Conservation (phyloP, 2,113 vertebrate species). For the Dicerorhinus sumatrensis region DNA sequence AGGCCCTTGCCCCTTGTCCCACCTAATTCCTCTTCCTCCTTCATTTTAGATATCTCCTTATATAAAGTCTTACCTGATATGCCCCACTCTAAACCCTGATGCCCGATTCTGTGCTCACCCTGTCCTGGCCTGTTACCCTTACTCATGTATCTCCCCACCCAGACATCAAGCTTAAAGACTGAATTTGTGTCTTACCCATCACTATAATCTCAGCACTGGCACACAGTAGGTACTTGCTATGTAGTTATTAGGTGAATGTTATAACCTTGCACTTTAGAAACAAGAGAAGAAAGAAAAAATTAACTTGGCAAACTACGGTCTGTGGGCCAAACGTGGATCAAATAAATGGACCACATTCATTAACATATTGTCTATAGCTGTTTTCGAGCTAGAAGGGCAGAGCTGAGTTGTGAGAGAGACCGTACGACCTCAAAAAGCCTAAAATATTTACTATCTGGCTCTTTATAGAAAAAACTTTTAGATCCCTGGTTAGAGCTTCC, state of each 20-base stretch:
- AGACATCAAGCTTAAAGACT: not conserved
- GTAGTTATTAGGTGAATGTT: not conserved
- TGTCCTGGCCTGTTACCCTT: not conserved
- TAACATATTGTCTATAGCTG: not conserved
- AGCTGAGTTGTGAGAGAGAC: not conserved
- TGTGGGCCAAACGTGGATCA: not conserved
- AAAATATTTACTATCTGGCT: not conserved
- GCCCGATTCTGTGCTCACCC: not conserved
- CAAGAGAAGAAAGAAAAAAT: not conserved
- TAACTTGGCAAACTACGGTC: not conserved
- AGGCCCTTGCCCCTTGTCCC: not conserved
- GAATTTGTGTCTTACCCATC: not conserved
- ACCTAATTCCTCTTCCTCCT: not conserved
- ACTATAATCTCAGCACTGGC: not conserved
- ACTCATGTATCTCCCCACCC: not conserved
- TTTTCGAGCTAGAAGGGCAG: not conserved
- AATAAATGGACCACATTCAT: not conserved
- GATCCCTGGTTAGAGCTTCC: not conserved
- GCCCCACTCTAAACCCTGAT: not conserved
- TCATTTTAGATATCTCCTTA: not conserved
- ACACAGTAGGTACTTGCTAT: not conserved
- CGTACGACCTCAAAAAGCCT: not conserved
- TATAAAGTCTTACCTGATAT: not conserved
- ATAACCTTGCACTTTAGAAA: not conserved
- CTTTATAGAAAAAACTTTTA: not conserved